A percentile compares a stretch with the other conserved stretches of the same genome.
Conservation (phyloP, 2,888 invertebrate species). For the Orchesella flavescens region DNA sequence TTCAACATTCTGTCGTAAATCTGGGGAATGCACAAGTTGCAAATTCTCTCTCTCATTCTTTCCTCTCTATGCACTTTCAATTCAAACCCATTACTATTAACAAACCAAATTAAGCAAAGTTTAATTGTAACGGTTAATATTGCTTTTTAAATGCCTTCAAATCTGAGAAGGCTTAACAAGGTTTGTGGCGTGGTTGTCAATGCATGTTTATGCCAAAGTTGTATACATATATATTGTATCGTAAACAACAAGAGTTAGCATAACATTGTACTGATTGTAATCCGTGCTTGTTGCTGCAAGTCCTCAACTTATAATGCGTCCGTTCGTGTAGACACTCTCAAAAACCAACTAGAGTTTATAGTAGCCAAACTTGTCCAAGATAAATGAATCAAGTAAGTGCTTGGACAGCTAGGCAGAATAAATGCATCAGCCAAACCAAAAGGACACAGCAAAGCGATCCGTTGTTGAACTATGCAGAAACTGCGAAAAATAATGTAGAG, state of each 20-base stretch:
- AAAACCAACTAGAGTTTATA: too few relatives aligned
- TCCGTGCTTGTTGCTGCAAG: conserved; percentile 14
- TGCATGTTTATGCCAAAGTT: too few relatives aligned
- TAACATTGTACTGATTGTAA: neutral
- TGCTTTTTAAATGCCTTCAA: conserved; percentile 38
- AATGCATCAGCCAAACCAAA: conserved; percentile 44
- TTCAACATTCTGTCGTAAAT: conserved; percentile 13
- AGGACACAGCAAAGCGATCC: too few relatives aligned
- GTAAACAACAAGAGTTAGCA: too few relatives aligned
- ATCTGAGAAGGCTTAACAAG: neutral
- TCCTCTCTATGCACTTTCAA: conserved; percentile 39
- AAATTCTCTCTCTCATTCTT: conserved; percentile 27
- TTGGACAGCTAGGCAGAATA: conserved; percentile 55
- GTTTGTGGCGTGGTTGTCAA: too few relatives aligned
- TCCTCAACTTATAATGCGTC: neutral
- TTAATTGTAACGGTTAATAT: conserved; percentile 37
- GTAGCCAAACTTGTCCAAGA: conserved; percentile 58
- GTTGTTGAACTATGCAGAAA: neutral
- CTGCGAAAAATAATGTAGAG: conserved; percentile 34
- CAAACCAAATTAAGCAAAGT: conserved; percentile 10
- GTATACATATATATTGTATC: too few relatives aligned
- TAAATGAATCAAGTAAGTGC: conserved; percentile 50
- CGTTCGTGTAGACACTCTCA: too few relatives aligned
- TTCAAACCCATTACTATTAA: conserved; percentile 8
- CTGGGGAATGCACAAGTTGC: conserved; percentile 48